These are phyloP conservation scores for Ostrea edulis DNA, from an alignment of 1,140 invertebrate species.

Conservation along the genomic window DNA sequence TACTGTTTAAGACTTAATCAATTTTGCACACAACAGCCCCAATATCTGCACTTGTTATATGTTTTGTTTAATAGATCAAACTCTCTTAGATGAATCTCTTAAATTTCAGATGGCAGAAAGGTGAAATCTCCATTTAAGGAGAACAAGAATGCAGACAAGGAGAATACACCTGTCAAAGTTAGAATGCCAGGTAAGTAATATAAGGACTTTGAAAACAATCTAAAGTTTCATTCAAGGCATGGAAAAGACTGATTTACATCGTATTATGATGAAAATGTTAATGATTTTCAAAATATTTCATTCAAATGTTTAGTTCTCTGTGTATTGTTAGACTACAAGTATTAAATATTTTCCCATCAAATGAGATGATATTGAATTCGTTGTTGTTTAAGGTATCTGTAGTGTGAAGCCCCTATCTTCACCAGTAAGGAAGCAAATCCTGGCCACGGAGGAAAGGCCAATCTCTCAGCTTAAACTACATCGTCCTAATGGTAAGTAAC, in stretches of 20 bases:
- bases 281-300: too few species aligned
- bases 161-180: background rate
- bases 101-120: conserved; percentile 11
- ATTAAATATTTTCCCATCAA: too few species aligned
- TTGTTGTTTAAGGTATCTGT: background rate
- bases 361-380: too few species aligned
- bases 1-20: background rate
- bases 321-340: too few species aligned
- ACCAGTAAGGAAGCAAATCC: conserved; percentile 1
- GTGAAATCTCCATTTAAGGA: background rate
- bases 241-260: too few species aligned
- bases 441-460: background rate
- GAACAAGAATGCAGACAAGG: background rate
- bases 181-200: background rate
- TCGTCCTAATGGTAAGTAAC: background rate
- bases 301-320: too few species aligned
- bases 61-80: background rate
- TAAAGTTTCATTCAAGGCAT: too few species aligned
- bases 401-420: background rate
- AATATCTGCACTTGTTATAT: too few species aligned
- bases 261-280: too few species aligned
- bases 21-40: background rate
- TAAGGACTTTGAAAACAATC: background rate
- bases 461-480: background rate
- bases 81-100: background rate